Percentiles rank a stretch among this genome's conserved stretches.
phyloP scores from a whole-genome alignment of 1,140 invertebrate species.

The Chironomus striatipennis region DNA sequence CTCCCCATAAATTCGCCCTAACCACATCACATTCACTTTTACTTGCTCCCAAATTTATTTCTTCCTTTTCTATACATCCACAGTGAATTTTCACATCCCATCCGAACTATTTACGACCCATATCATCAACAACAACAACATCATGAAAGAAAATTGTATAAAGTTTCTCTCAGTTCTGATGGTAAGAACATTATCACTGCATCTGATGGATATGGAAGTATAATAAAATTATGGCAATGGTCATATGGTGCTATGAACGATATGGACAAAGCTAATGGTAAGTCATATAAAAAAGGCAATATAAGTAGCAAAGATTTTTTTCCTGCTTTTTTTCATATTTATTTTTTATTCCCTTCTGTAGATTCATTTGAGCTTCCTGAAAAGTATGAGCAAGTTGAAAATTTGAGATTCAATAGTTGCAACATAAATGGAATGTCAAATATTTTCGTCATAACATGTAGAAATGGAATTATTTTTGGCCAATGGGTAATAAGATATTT shows the following conservation, averaged over 20 bases:
- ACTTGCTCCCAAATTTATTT: no score
- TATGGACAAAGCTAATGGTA: background rate
- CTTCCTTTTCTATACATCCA: no score
- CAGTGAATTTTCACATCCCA: constrained; percentile 5
- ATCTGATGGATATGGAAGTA: constrained; percentile 17
- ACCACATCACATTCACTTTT: no score
- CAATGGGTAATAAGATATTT: background rate
- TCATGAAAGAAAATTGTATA: background rate
- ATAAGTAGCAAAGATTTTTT: background rate
- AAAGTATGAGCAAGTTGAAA: background rate
- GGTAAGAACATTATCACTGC: background rate
- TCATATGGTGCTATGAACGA: background rate
- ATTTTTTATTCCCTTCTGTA: background rate
- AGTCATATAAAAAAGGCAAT: no score
- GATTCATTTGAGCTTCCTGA: background rate
- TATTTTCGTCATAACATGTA: background rate
- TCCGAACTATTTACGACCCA: constrained; percentile 14
- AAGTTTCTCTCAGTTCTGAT: background rate
- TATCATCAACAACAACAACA: background rate
- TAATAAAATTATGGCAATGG: constrained; percentile 11
- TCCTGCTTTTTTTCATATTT: background rate
- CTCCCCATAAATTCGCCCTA: no score
- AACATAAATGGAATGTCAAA: background rate
- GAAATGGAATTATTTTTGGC: constrained; percentile 16
- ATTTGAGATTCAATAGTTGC: background rate